Evolutionary conservation across 2,797 vertebrate species (phyloP).

Genomic region (Ceryle rudis): DNA sequence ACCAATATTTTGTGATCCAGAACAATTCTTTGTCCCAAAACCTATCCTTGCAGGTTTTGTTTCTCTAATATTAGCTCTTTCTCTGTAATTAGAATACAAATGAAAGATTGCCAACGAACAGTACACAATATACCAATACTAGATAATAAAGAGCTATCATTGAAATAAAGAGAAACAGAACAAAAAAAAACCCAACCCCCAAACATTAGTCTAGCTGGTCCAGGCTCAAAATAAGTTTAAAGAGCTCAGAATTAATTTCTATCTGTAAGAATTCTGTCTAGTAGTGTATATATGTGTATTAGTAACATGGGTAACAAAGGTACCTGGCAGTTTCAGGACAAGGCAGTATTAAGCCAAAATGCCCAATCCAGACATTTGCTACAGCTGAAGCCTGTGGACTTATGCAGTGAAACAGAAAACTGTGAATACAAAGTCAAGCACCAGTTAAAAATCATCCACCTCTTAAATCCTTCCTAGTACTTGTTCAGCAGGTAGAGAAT

Average conservation of each 20-base stretch:
- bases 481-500: slow-evolving; percentile 54
- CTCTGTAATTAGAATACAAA: neutral
- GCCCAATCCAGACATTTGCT: neutral
- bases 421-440: neutral
- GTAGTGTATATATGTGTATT: neutral
- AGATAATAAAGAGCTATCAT: neutral
- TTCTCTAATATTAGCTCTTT: neutral
- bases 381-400: neutral
- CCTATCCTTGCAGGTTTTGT: neutral
- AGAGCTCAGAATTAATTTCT: neutral
- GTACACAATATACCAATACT: neutral
- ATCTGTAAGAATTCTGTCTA: neutral
- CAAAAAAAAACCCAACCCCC: neutral
- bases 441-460: neutral
- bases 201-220: neutral
- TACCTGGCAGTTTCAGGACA: neutral
- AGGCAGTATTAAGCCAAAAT: neutral
- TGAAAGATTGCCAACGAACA: neutral
- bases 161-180: neutral
- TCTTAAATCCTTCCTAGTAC: slow-evolving; percentile 22
- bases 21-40: neutral
- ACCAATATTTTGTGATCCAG: neutral
- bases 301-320: neutral
- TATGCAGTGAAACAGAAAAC: neutral
- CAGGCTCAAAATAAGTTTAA: neutral